Conservation (phyloP, 2,113 vertebrate genomes). For the Brachyhypopomus gauderio region DNA sequence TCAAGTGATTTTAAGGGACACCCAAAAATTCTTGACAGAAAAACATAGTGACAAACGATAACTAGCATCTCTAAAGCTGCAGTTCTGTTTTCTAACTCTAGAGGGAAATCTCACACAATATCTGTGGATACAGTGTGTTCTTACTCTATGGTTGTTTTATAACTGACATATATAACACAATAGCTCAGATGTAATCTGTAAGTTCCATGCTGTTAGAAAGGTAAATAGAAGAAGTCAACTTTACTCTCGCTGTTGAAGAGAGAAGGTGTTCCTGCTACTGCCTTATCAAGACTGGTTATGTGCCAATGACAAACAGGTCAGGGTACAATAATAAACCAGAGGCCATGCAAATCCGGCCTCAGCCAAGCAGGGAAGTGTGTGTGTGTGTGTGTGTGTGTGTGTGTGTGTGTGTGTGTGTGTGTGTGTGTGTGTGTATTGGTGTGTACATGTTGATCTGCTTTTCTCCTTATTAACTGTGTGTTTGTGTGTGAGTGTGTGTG, state of each 20-base stretch:
- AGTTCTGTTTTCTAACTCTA: not conserved
- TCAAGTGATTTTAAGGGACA: too few relatives aligned
- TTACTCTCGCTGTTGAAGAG: not conserved
- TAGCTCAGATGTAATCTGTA: too few relatives aligned
- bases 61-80: not conserved
- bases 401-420: not conserved
- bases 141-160: not conserved
- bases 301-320: not conserved
- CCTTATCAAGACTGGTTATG: not conserved
- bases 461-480: too few relatives aligned
- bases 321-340: not conserved
- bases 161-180: too few relatives aligned
- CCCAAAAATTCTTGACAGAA: too few relatives aligned
- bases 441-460: not conserved
- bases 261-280: not conserved
- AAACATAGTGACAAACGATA: too few relatives aligned
- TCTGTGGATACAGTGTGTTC: not conserved
- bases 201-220: too few relatives aligned
- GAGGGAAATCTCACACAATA: not conserved
- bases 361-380: not conserved
- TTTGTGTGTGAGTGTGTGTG: not conserved
- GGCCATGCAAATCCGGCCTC: not conserved
- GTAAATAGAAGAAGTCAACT: not conserved
- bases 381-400: not conserved
- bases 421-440: not conserved